These are phyloP conservation scores for Euura lappo DNA, from an alignment of 1,140 invertebrate species.

Conservation along the genomic window DNA sequence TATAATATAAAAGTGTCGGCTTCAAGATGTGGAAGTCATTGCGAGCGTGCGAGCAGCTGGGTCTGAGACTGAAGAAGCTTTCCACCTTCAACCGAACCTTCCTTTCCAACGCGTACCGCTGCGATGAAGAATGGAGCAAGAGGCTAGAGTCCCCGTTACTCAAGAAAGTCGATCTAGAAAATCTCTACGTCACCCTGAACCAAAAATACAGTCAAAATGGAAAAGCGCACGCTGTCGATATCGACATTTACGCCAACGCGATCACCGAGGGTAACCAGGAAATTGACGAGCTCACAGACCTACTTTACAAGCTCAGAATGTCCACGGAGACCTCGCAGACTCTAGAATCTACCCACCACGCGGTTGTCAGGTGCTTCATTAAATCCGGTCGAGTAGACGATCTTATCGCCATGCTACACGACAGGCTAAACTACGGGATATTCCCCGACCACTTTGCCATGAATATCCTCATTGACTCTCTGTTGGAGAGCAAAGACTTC, in stretches of 20 bases:
- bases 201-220: constrained; percentile 61
- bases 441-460: constrained; percentile 82
- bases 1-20: too few species aligned
- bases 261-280: constrained; percentile 55
- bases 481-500: constrained; percentile 74
- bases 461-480: constrained; percentile 83
- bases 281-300: constrained; percentile 72
- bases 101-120: constrained; percentile 72
- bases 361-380: constrained; percentile 74
- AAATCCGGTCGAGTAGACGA: constrained; percentile 64
- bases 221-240: constrained; percentile 71
- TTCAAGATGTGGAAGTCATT: constrained; percentile 37
- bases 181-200: constrained; percentile 70
- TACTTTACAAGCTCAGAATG: constrained; percentile 73
- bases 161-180: constrained; percentile 66
- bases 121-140: constrained; percentile 69
- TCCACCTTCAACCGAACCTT: constrained; percentile 48
- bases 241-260: constrained; percentile 76
- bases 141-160: constrained; percentile 67
- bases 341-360: constrained; percentile 82
- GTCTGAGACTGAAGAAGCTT: constrained; percentile 17
- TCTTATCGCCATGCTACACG: constrained; percentile 75
- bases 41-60: constrained; percentile 23
- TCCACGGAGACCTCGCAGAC: constrained; percentile 72
- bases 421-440: constrained; percentile 87